phyloP scores from a whole-genome alignment of 2,113 vertebrate genomes.

The Daubentonia madagascariensis region DNA sequence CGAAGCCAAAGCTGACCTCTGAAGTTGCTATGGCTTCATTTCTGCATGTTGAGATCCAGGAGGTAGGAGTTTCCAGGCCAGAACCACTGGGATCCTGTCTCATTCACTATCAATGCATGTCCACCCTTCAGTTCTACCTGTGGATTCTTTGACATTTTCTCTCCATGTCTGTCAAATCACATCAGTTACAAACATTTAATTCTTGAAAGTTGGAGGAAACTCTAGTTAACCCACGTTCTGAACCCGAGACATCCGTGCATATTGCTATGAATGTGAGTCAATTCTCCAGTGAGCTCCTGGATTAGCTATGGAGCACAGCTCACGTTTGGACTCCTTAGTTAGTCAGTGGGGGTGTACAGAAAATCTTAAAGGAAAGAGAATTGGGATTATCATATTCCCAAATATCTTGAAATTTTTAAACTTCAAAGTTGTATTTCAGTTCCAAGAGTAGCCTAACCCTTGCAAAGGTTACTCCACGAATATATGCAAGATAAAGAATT shows the following conservation, averaged over 20 bases:
- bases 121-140: background rate
- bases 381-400: constrained; percentile 30
- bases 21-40: background rate
- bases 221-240: background rate
- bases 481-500: constrained; percentile 64
- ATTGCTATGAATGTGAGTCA: background rate
- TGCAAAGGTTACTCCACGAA: constrained; percentile 60
- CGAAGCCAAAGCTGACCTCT: background rate
- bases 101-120: background rate
- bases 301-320: background rate
- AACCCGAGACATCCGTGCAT: background rate
- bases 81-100: background rate
- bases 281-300: background rate
- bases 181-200: constrained; percentile 42
- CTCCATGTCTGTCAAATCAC: background rate
- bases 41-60: background rate
- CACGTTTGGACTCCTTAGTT: constrained; percentile 5
- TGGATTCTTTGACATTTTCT: background rate
- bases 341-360: background rate
- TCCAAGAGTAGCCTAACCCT: constrained; percentile 57
- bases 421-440: constrained; percentile 52
- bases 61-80: background rate
- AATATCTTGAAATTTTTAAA: constrained; percentile 19
- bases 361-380: background rate
- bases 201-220: background rate